Percentiles rank a stretch among this genome's conserved stretches.
Evolutionary conservation across 2,113 vertebrate species (phyloP).

Genomic region (Oenanthe oenanthe): DNA sequence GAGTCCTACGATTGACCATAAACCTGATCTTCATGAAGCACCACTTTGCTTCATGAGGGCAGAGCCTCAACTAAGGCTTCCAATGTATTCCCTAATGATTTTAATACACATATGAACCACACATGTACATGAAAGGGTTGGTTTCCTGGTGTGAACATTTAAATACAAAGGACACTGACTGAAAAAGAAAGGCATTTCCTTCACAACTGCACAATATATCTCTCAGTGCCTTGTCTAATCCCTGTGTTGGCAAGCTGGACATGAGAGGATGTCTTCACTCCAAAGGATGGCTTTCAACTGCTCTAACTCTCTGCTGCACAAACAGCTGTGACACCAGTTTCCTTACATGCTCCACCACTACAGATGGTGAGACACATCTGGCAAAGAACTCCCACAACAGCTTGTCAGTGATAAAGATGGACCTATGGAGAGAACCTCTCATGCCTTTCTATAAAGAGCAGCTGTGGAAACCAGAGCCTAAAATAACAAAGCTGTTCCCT

Average conservation of each 20-base stretch:
- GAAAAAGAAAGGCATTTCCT: not conserved
- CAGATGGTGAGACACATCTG: not conserved
- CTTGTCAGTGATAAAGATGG: not conserved
- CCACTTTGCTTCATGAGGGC: not conserved
- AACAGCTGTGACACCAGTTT: not conserved
- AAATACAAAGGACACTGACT: not conserved
- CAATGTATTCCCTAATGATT: not conserved
- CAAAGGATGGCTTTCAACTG: not conserved
- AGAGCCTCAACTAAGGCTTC: not conserved
- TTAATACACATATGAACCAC: not conserved
- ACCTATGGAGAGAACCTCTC: not conserved
- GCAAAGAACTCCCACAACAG: not conserved
- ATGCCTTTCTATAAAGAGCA: not conserved
- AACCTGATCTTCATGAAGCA: not conserved
- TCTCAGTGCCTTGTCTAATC: not conserved
- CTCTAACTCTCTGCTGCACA: not conserved
- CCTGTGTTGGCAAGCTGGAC: not conserved
- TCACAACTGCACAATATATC: not conserved
- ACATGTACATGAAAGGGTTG: fast-evolving
- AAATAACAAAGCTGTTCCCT: not conserved
- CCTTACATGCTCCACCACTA: not conserved
- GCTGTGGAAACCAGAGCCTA: not conserved
- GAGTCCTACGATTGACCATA: not conserved
- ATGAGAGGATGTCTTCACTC: not conserved
- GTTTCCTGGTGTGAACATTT: not conserved